phyloP scores from a whole-genome alignment of 2,797 vertebrate species.

The Urocyon cinereoargenteus region DNA sequence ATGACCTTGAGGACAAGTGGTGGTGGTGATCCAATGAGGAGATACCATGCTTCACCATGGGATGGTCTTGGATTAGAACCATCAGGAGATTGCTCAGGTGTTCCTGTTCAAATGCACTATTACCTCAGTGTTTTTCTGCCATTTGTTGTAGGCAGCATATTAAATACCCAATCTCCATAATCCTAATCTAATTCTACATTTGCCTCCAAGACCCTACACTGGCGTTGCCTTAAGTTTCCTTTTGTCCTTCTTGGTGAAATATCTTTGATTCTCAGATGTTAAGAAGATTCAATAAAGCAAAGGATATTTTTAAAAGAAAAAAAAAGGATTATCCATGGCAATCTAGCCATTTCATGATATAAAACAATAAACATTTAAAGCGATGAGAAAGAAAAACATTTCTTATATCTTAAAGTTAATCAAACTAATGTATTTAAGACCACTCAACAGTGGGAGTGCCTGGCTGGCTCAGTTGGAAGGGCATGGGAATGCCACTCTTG shows the following conservation, averaged over 20 bases:
- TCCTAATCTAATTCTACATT: neutral
- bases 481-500: neutral
- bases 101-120: neutral
- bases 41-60: neutral
- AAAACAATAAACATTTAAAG: neutral
- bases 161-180: neutral
- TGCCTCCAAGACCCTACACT: neutral
- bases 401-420: slow-evolving; percentile 19
- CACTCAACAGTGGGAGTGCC: neutral
- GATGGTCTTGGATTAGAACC: neutral
- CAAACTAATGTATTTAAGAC: neutral
- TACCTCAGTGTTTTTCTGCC: neutral
- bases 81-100: neutral
- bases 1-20: neutral
- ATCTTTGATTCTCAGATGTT: neutral
- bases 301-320: neutral
- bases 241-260: neutral
- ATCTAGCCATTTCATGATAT: neutral
- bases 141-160: neutral
- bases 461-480: neutral
- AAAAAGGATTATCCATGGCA: neutral
- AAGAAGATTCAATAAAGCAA: slow-evolving; percentile 27
- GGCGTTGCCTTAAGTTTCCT: neutral
- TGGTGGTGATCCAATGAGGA: neutral
- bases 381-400: neutral